phyloP scores from a whole-genome alignment of 1,140 invertebrate species.

The Bombus pascuorum region DNA sequence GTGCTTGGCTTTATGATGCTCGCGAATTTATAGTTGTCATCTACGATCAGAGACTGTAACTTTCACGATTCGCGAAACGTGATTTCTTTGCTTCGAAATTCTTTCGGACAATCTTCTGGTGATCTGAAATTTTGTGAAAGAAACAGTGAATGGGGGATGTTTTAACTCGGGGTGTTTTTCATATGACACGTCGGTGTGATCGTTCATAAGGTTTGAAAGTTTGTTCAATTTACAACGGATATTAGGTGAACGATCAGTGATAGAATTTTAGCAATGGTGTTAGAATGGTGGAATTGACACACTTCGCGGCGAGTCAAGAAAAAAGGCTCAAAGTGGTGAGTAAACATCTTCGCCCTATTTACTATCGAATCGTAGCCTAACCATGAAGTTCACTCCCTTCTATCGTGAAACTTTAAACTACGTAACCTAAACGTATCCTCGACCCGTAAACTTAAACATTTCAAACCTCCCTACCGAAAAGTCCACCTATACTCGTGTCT shows the following conservation, averaged over 20 bases:
- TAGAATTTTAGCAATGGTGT: background rate
- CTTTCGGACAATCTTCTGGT: background rate
- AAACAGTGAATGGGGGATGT: background rate
- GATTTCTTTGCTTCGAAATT: background rate
- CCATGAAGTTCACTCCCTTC: too few relatives aligned
- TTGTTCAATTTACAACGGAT: background rate
- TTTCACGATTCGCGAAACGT: background rate
- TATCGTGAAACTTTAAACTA: too few relatives aligned
- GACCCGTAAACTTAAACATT: background rate
- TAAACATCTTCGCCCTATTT: background rate
- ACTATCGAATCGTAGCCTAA: too few relatives aligned
- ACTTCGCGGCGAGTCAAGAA: conserved; percentile 33
- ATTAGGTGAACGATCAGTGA: background rate
- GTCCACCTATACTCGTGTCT: background rate
- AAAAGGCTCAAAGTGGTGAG: conserved; percentile 60
- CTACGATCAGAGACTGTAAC: background rate
- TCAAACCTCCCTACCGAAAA: too few relatives aligned
- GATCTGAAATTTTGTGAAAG: background rate
- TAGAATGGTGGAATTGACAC: conserved; percentile 58
- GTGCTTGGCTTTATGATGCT: conserved; percentile 5
- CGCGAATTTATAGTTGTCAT: background rate
- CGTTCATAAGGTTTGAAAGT: background rate
- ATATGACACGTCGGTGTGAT: too few relatives aligned
- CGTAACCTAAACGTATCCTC: background rate
- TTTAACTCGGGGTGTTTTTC: background rate